Evolutionary conservation across 1,140 invertebrate species (phyloP).

Genomic region (Drosophila seguyi): DNA sequence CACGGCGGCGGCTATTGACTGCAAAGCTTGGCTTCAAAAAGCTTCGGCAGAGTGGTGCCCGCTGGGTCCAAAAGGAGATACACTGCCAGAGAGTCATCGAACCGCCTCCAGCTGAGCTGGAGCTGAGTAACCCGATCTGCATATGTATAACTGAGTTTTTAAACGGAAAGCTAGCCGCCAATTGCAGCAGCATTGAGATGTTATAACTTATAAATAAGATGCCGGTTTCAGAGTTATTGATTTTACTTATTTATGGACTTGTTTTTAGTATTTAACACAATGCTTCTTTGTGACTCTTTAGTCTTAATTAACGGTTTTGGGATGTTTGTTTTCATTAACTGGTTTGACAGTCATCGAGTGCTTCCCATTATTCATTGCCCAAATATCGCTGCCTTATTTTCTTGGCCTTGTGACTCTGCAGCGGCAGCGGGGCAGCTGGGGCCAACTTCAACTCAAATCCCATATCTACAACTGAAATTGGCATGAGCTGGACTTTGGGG

Average conservation of each 20-base stretch:
- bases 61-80: conserved; percentile 1
- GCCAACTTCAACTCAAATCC: not conserved
- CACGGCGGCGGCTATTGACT: conserved; percentile 9
- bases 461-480: not conserved
- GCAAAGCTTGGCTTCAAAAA: conserved; percentile 10
- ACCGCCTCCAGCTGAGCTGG: not conserved
- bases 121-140: not conserved
- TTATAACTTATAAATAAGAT: conserved; percentile 23
- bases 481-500: not conserved
- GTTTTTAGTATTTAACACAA: conserved; percentile 29
- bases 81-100: conserved; percentile 4
- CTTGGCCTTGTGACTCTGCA: conserved; percentile 4
- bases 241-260: conserved; percentile 28
- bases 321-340: conserved; percentile 30
- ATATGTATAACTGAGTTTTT: not conserved
- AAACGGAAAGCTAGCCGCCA: not conserved
- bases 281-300: conserved; percentile 10
- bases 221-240: conserved; percentile 23
- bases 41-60: not conserved
- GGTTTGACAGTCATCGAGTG: conserved; percentile 26
- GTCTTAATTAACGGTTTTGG: conserved; percentile 20
- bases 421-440: not conserved
- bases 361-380: conserved; percentile 1
- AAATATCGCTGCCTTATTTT: not conserved
- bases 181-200: conserved; percentile 1